Base-by-base conservation (phyloP, 2,113 vertebrate genomes). In the Rhinogobius similis region DNA sequence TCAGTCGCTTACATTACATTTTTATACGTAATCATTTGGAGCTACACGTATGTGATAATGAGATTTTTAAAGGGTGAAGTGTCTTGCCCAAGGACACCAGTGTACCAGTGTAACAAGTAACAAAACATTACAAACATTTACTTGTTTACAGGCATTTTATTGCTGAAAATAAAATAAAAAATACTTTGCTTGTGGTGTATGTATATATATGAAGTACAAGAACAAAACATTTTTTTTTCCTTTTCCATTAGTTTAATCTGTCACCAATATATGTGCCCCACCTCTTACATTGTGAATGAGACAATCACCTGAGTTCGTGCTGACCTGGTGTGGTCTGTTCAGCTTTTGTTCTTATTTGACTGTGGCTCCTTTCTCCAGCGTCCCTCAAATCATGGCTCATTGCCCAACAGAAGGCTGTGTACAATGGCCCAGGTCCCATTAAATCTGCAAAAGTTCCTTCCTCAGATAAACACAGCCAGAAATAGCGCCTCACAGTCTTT, bases 391-490 rank as follows among this genome's bases (percentile, higher is more conserved):
- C 64, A 94, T 96, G 96, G 95, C 88, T 76, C 43, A 0, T 85
- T 93, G 96, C 95, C 96, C 97, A 94, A 96, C 95, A 96, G 95
- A 96, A 98, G 95, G 94, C 93, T 83, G 94, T 92, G 94, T 95
- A 98, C 96, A 98, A 96, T 97, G 95, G 95, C 94, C 93, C 92
- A 94, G 95, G 86, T 93, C 95, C 95, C 95, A 96, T 97, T 97
- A 96, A 97, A 97, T 95, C 93, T 92, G 93, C 93, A 93, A 96
- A 97, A 94, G 94, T 96, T 96, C 96, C 96, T 98, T 97, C 97
- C 96, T 96, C 93, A 95, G 94, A 93, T 94, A 95, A 95, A 94
- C 93, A 90, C 88, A 84, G 94, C 95, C 95, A 97, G 94, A 97
- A 98, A 98, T 98, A 98, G 96, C 95, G 88, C 90, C 89, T 87